Conservation (phyloP, 1,140 invertebrate species). For the Drosophila fuyamai region DNA sequence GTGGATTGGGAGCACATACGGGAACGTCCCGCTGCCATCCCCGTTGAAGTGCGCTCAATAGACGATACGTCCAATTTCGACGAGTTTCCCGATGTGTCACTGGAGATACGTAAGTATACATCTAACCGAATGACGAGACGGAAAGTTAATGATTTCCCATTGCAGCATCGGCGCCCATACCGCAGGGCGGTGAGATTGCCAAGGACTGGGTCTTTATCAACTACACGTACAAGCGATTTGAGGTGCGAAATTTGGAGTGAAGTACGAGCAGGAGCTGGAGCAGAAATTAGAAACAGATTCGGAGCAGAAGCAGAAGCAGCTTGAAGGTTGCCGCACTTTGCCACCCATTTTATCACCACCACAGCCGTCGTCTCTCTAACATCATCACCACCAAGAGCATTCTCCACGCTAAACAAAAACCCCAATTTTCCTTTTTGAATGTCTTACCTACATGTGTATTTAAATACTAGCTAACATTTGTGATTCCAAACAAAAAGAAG, state of each 20-base stretch:
- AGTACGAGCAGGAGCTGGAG: slow-evolving; percentile 33
- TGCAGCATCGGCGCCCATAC: slow-evolving; percentile 91
- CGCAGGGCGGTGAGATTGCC: slow-evolving; percentile 93
- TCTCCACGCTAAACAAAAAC: slow-evolving; percentile 61
- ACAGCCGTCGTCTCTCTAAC: slow-evolving; percentile 72
- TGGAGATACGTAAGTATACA: slow-evolving; percentile 95
- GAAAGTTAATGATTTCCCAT: neutral
- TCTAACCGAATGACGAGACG: too few relatives aligned
- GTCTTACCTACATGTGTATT: slow-evolving; percentile 82
- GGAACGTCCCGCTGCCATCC: slow-evolving; percentile 98
- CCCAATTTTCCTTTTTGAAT: slow-evolving; percentile 76
- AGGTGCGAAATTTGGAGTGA: slow-evolving; percentile 87
- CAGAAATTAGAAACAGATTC: slow-evolving; percentile 6
- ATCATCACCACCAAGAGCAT: slow-evolving; percentile 64
- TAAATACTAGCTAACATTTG: slow-evolving; percentile 83
- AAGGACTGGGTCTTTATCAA: slow-evolving; percentile 99
- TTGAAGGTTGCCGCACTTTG: slow-evolving; percentile 72
- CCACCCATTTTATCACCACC: slow-evolving; percentile 59
- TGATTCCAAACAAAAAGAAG: slow-evolving; percentile 71
- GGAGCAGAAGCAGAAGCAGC: slow-evolving; percentile 33
- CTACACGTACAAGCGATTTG: slow-evolving; percentile 99
- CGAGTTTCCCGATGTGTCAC: slow-evolving; percentile 99
- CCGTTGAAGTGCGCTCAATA: slow-evolving; percentile 96
- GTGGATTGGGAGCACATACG: slow-evolving; percentile 98
- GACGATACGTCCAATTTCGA: slow-evolving; percentile 99